These are phyloP conservation scores for Odontomachus brunneus DNA, from an alignment of 1,140 invertebrate species.

Conservation along the genomic window DNA sequence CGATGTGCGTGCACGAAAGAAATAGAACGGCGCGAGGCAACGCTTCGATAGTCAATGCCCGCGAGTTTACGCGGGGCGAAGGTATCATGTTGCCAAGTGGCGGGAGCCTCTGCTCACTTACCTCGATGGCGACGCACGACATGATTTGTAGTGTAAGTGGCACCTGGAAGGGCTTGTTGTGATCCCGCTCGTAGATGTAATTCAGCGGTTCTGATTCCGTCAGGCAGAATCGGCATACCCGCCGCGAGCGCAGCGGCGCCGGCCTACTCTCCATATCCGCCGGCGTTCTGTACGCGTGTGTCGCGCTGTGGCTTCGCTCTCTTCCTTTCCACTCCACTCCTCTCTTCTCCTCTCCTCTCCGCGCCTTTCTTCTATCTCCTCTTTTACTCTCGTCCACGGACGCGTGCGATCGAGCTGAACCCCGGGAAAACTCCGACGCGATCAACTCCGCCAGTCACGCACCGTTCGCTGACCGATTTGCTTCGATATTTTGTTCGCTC, in stretches of 20 bases:
- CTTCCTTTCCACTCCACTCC: conserved; percentile 8
- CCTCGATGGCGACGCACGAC: conserved; percentile 91
- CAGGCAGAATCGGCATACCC: conserved; percentile 91
- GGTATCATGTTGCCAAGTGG: not conserved
- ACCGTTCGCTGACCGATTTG: conserved; percentile 15
- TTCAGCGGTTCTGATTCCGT: conserved; percentile 86
- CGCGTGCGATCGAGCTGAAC: conserved; percentile 1
- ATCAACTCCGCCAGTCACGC: not conserved
- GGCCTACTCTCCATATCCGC: conserved; percentile 87
- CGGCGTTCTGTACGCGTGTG: conserved; percentile 46
- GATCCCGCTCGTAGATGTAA: conserved; percentile 88
- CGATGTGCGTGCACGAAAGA: not conserved
- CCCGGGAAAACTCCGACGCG: not conserved
- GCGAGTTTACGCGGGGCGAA: not conserved
- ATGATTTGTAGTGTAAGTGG: conserved; percentile 90
- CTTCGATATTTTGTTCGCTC: not conserved
- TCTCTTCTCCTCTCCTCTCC: not conserved
- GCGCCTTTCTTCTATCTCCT: not conserved
- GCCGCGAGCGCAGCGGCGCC: conserved; percentile 86
- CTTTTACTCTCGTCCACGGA: not conserved
- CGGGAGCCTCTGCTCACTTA: conserved; percentile 79
- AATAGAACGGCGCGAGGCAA: too few relatives aligned
- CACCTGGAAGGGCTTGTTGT: conserved; percentile 84
- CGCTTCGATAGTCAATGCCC: conserved; percentile 9
- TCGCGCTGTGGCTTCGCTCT: too few relatives aligned